phyloP scores from a whole-genome alignment of 2,888 invertebrate species.

The Mechanitis mazaeus region DNA sequence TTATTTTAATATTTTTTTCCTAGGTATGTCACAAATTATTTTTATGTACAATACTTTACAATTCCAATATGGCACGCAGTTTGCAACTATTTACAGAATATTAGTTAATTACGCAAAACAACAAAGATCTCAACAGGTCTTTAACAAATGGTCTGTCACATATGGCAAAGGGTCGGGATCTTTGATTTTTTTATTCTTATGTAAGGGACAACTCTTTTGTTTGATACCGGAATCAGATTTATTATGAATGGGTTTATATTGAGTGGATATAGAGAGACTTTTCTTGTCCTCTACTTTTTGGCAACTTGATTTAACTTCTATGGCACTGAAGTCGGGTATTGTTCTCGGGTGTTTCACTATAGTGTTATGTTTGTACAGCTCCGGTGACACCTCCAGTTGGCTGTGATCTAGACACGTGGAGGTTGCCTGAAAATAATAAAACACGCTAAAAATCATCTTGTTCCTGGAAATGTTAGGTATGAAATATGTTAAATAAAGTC shows the following conservation, averaged over 20 bases:
- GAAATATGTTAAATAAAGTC: too few species aligned
- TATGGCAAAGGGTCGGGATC: constrained; percentile 51
- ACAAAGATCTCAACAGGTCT: constrained; percentile 54
- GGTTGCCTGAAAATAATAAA: constrained; percentile 48
- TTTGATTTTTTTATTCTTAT: constrained; percentile 63
- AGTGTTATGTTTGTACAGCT: constrained; percentile 38
- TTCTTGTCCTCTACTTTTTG: constrained; percentile 53
- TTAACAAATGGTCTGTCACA: constrained; percentile 66
- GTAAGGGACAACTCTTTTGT: constrained; percentile 59
- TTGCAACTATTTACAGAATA: not conserved
- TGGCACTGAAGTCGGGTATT: constrained; percentile 28
- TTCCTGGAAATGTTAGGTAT: too few species aligned
- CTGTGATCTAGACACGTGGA: constrained; percentile 70
- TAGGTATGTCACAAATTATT: not conserved
- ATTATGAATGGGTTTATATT: constrained; percentile 64
- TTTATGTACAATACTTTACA: constrained; percentile 25
- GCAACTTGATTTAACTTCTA: constrained; percentile 43
- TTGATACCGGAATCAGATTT: constrained; percentile 63
- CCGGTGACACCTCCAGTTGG: constrained; percentile 56
- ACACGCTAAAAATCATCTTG: not conserved
- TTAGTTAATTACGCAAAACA: not conserved
- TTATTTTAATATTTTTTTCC: not conserved
- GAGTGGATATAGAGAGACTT: constrained; percentile 54
- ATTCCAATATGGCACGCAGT: constrained; percentile 24
- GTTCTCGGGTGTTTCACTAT: constrained; percentile 22